Base-by-base conservation (phyloP, 1,140 invertebrate species). In the Drosophila ficusphila region DNA sequence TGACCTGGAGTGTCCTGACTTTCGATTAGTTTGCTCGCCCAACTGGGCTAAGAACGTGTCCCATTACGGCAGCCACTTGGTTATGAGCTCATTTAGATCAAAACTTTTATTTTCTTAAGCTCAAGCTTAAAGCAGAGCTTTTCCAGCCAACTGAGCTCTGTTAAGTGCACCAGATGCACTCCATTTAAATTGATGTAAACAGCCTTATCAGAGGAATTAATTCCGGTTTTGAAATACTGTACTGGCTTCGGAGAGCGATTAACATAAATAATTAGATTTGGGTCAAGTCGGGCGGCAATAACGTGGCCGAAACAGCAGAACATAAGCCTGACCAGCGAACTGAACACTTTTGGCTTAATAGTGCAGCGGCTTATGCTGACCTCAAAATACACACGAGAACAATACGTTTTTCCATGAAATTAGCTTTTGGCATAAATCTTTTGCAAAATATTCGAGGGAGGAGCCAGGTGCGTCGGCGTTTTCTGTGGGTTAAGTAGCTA, bases 401-500 rank as follows among this genome's bases (percentile, higher is more conserved):
- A 88, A 82, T 88, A 88, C 52, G 82, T 88, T 88, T 86, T 88
- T 88, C 82, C 77, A 88, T 88, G 74, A 88, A 88, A 88, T 88
- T 88, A 88, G 82, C 82, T 88, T 88, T 82, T 68, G 77, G 77
- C 82, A 86, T 86, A 86, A 86, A 86, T 86, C 82, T 88, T 88
- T 82, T 57, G 77, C 71, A 88, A 88, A 78, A 82, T 88, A 88
- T 82, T 65, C 60, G 33, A 53, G 47, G 12, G n/a, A 23, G 34
- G 29, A 19, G 38, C 11, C 41, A 44, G 41, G 41, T 44, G 41
- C 42, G 29, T 48, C 7, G 64, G 27, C 51, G 58, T 70, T 18
- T 18, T 51, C 56, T 58, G 33, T 27, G 68, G 48, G 76, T 74
- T 82, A 88, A 88, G 74, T 82, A 88, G 74, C 62, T 54, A 54